phyloP scores from a whole-genome alignment of 2,888 invertebrate genomes.

The Drosophila sordidapex region DNA sequence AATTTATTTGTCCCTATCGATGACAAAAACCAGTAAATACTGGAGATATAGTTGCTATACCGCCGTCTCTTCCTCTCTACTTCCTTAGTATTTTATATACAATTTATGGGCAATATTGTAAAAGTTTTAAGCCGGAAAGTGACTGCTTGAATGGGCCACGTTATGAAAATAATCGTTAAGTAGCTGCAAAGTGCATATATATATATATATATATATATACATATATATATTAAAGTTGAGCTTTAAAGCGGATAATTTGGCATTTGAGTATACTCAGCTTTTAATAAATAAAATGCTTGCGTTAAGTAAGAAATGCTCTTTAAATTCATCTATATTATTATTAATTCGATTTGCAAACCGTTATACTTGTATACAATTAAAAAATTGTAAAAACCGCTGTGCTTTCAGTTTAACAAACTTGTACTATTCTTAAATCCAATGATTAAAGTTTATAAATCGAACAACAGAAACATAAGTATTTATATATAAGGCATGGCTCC shows the following conservation, averaged over 20 bases:
- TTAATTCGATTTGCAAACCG: background rate
- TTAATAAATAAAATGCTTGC: background rate
- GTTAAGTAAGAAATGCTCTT: background rate
- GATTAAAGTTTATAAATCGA: background rate
- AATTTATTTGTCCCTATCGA: conserved; percentile 22
- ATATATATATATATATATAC: no score
- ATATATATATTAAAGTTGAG: background rate
- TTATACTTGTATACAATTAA: background rate
- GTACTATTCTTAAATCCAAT: background rate
- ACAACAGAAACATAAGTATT: background rate
- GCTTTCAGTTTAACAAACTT: background rate
- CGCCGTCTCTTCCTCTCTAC: background rate
- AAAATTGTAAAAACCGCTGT: background rate
- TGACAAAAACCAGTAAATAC: conserved; percentile 15
- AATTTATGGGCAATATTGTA: conserved; percentile 30
- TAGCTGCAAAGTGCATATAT: background rate
- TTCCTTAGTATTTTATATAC: background rate
- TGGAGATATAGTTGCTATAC: background rate
- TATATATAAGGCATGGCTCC: background rate
- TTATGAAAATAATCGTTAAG: conserved; percentile 15
- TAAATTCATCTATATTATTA: background rate
- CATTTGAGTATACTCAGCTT: background rate
- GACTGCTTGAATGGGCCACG: conserved; percentile 10
- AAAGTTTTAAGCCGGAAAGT: conserved; percentile 28
- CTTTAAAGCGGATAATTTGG: background rate